Evolutionary conservation across 1,140 invertebrate species (phyloP).

Genomic region (Marisa cornuarietis): DNA sequence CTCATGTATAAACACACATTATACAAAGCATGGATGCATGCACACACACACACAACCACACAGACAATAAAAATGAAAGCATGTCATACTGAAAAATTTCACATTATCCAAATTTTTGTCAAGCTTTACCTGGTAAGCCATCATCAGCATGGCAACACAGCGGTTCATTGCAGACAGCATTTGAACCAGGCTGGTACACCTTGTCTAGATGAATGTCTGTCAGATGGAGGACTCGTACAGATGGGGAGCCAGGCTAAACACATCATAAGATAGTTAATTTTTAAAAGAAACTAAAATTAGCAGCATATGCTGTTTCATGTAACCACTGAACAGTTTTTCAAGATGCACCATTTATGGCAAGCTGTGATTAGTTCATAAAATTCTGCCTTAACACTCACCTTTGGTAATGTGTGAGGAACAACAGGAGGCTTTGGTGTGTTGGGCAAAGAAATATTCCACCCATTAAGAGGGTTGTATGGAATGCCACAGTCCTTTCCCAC

Average conservation of each 20-base stretch:
- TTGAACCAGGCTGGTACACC: conserved; percentile 74
- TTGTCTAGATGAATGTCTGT: conserved; percentile 86
- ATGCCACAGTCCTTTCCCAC: conserved; percentile 43
- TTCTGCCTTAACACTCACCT: not conserved
- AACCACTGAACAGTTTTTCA: no score
- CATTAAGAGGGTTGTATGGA: conserved; percentile 40
- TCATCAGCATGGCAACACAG: conserved; percentile 80
- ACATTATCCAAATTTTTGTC: not conserved
- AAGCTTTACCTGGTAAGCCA: conserved; percentile 50
- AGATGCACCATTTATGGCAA: no score
- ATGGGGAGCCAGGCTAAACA: conserved; percentile 51
- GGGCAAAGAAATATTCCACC: conserved; percentile 56
- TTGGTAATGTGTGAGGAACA: conserved; percentile 16
- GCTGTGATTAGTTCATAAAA: no score
- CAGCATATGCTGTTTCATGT: no score
- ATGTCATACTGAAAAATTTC: not conserved
- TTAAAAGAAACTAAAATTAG: no score
- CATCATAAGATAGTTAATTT: not conserved
- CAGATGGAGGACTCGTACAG: conserved; percentile 74
- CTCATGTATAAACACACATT: not conserved
- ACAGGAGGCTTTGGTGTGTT: conserved; percentile 55
- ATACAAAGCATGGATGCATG: not conserved
- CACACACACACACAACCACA: not conserved
- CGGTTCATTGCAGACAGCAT: conserved; percentile 78
- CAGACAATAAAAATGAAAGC: no score